phyloP scores from a whole-genome alignment of 2,888 invertebrate species.

The Pogonocherus hispidulus region DNA sequence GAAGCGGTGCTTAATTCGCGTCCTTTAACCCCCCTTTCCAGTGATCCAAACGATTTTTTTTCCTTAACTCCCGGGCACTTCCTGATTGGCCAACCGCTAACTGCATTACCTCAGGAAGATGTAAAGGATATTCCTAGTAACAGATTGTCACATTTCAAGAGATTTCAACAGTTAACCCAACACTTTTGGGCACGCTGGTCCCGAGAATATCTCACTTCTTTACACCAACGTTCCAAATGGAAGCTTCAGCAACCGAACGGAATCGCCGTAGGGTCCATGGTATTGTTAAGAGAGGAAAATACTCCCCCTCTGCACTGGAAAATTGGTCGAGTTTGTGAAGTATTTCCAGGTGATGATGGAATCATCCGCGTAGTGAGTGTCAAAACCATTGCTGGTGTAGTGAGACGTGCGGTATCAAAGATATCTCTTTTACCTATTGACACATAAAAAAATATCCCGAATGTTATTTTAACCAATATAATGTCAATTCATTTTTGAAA shows the following conservation, averaged over 20 bases:
- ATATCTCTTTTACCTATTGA: background rate
- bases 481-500: background rate
- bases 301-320: slow-evolving; percentile 20
- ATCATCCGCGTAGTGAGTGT: slow-evolving; percentile 13
- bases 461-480: too few species aligned
- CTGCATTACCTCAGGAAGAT: slow-evolving; percentile 45
- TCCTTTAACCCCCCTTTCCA: slow-evolving; percentile 52
- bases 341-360: slow-evolving; percentile 13
- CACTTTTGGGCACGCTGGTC: slow-evolving; percentile 51
- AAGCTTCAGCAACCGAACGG: too few species aligned
- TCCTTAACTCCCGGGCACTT: slow-evolving; percentile 56
- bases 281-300: slow-evolving; percentile 15
- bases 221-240: slow-evolving; percentile 46
- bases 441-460: too few species aligned
- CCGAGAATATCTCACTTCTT: slow-evolving; percentile 48
- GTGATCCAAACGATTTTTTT: slow-evolving; percentile 52
- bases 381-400: slow-evolving; percentile 6
- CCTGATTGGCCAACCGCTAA: slow-evolving; percentile 49
- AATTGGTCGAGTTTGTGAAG: slow-evolving; percentile 11
- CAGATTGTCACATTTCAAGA: slow-evolving; percentile 48
- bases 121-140: slow-evolving; percentile 35
- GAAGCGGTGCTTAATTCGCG: slow-evolving; percentile 57
- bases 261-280: background rate
- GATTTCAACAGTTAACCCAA: slow-evolving; percentile 45
- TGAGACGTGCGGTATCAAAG: background rate